Evolutionary conservation across 2,113 vertebrate genomes (phyloP), one percentile per base, ranked within the genome.

Genomic region (Seriola rivoliana): DNA sequence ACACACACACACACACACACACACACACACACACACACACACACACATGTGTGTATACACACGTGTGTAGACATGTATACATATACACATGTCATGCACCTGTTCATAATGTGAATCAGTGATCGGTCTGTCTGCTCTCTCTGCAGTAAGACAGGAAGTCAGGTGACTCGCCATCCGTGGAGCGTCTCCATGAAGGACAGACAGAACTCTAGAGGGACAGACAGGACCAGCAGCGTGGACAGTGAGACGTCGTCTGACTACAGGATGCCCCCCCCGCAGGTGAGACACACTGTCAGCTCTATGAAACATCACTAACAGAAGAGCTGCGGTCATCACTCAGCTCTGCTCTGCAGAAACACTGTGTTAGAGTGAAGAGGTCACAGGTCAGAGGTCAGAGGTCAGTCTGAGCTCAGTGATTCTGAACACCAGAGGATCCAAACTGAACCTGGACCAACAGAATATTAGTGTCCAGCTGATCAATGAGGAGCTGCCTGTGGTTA

Each of bases 111-210:
- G 4, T 10, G 13, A 17, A 52, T 17, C 48, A 19, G 48, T 55
- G 21, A 19, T 5, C 21, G n/a, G 25, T 60, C 57, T 58, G 58
- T 50, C n/a, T 42, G 8, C 10, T 66, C 23, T 48, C 19, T 38
- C 13, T 62, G 36, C 71, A 70, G 72, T 77, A 77, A 73, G 29
- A 57, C 76, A 23, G 75, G 71, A 13, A 32, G 46, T 48, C 71
- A 48, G 32, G 32, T 3, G 8, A 46, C 54, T n/a, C 89, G 90
- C 12, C 84, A 90, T 10, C 71, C 82, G 0, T 82, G 92, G 73
- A 92, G 82, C 46, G 71, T 86, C 4, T 91, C 93, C 12, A 76
- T 92, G 90, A 95, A 93, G 78, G 94, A 94, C 81, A 77, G 93
- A 55, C 93, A 93, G 89, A 93, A 90, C 84, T 90, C 88, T 0